phyloP scores from a whole-genome alignment of 2,888 invertebrate species.

The Pristionchus maxplancki region DNA sequence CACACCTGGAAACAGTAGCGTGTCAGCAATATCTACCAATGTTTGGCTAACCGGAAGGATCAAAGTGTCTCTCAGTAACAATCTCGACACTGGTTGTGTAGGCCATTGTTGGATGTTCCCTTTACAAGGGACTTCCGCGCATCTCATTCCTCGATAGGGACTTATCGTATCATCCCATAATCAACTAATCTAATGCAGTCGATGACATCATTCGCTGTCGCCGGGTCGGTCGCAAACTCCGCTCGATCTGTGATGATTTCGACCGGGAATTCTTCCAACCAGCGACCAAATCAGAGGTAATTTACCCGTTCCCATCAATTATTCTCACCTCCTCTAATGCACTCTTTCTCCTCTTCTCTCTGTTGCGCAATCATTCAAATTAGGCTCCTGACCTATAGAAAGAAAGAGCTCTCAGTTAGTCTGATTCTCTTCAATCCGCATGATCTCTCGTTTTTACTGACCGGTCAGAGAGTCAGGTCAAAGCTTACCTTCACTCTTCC shows the following conservation, averaged over 20 bases:
- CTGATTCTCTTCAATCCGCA: background rate
- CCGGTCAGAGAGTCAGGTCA: too few relatives aligned
- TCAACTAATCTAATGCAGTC: background rate
- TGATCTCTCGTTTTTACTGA: background rate
- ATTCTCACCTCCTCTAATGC: conserved; percentile 43
- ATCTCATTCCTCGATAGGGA: background rate
- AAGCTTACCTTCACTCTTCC: background rate
- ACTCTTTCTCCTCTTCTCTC: background rate
- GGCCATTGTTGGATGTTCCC: background rate
- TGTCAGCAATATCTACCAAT: background rate
- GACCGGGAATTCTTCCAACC: conserved; percentile 34
- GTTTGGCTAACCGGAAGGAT: conserved; percentile 45
- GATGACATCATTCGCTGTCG: background rate
- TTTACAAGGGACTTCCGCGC: background rate
- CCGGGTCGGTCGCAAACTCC: background rate
- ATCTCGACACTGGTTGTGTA: conserved; percentile 34
- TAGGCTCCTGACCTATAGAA: conserved; percentile 3
- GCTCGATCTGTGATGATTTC: background rate
- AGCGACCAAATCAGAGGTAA: background rate
- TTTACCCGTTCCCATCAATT: conserved; percentile 48
- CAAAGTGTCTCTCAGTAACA: background rate
- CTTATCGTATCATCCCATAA: background rate
- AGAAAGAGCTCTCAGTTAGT: background rate
- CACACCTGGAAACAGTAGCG: conserved; percentile 20
- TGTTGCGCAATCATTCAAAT: conserved; percentile 51